phyloP scores from a whole-genome alignment of 2,113 vertebrate genomes.

The Leuciscus idus region DNA sequence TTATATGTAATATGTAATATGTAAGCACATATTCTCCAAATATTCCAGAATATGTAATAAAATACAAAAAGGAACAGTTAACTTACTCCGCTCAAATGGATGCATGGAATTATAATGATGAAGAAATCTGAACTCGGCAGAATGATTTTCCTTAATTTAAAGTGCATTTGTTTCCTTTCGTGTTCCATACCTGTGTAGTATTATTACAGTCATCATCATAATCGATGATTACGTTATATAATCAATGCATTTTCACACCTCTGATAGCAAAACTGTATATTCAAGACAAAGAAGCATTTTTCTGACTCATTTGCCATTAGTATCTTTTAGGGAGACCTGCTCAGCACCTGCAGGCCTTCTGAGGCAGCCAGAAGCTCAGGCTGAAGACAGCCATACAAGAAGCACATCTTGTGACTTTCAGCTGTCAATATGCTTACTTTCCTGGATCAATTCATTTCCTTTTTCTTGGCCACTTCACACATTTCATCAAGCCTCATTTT shows the following conservation, averaged over 20 bases:
- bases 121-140: not conserved
- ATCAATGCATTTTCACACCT: not conserved
- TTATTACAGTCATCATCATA: not conserved
- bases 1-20: not conserved
- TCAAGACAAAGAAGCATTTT: not conserved
- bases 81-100: not conserved
- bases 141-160: not conserved
- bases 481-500: constrained; percentile 71
- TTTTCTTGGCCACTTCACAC: constrained; percentile 65
- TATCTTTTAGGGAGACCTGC: not conserved
- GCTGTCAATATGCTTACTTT: constrained; percentile 56
- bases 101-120: not conserved
- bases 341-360: not conserved
- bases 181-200: not conserved
- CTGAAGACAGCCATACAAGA: constrained; percentile 11
- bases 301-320: constrained; percentile 18
- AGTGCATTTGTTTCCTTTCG: not conserved
- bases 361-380: not conserved
- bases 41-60: not conserved
- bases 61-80: not conserved
- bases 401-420: constrained; percentile 34
- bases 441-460: constrained; percentile 63
- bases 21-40: not conserved
- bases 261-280: not conserved
- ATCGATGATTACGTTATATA: not conserved